These are phyloP conservation scores for Anolis sagrei DNA, from an alignment of 2,113 vertebrate species.

Conservation along the genomic window DNA sequence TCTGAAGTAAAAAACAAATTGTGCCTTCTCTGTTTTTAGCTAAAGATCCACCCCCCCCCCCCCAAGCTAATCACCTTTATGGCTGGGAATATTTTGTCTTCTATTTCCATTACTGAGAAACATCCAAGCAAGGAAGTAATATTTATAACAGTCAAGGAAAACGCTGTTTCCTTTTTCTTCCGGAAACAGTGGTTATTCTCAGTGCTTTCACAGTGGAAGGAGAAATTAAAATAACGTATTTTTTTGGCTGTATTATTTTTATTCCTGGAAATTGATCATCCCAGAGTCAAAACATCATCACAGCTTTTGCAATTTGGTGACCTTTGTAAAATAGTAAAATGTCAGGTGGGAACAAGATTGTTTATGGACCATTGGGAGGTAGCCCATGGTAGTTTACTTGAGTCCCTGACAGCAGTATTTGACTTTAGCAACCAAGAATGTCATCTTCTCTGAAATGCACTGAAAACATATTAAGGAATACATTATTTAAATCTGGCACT, in stretches of 20 bases:
- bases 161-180: slow-evolving; percentile 73
- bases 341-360: background rate
- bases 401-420: background rate
- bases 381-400: background rate
- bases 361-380: slow-evolving; percentile 54
- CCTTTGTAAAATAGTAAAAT: slow-evolving; percentile 71
- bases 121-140: slow-evolving; percentile 70
- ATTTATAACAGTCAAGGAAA: slow-evolving; percentile 80
- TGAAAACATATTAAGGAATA: background rate
- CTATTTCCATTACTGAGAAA: slow-evolving; percentile 68
- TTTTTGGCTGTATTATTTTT: slow-evolving; percentile 65
- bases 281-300: slow-evolving; percentile 79
- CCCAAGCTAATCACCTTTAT: slow-evolving; percentile 21
- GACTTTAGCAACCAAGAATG: background rate
- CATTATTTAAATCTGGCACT: background rate
- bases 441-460: background rate
- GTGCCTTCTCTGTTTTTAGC: background rate
- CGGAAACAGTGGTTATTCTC: slow-evolving; percentile 81
- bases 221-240: slow-evolving; percentile 74
- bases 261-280: slow-evolving; percentile 76
- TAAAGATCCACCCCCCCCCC: too few relatives aligned
- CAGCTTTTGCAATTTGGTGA: slow-evolving; percentile 69
- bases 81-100: slow-evolving; percentile 64
- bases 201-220: slow-evolving; percentile 57
- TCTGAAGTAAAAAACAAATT: background rate